Conservation (phyloP, 2,888 invertebrate species). For the Ochropleura plecta region DNA sequence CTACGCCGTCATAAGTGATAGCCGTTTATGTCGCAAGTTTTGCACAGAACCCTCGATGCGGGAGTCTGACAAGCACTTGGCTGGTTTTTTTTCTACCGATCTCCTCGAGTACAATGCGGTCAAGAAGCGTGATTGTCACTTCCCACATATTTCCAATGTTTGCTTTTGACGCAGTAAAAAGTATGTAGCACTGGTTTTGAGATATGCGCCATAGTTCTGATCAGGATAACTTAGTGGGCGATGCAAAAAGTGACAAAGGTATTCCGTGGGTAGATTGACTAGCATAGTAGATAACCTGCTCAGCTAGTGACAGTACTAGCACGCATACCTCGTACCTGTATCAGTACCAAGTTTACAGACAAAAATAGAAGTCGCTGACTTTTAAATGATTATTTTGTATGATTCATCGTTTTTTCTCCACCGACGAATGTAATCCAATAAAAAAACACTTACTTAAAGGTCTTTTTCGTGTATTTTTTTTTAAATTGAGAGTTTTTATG, state of each 20-base stretch:
- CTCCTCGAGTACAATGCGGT: slow-evolving; percentile 43
- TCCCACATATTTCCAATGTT: slow-evolving; percentile 36
- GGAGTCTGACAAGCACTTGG: neutral
- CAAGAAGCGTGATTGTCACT: slow-evolving; percentile 38
- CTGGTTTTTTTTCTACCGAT: slow-evolving; percentile 36
- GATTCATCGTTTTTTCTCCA: no score
- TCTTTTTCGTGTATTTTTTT: no score
- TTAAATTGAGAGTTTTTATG: no score
- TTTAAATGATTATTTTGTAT: no score
- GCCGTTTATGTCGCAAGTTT: no score
- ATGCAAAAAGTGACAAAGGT: neutral
- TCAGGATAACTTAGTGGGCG: neutral
- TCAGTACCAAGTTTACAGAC: no score
- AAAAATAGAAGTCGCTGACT: no score
- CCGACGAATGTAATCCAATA: no score
- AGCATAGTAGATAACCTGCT: neutral
- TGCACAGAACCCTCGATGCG: no score
- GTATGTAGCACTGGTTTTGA: neutral
- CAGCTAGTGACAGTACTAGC: neutral
- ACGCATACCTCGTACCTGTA: no score
- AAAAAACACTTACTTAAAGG: no score
- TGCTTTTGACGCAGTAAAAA: slow-evolving; percentile 13
- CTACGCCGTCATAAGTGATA: no score
- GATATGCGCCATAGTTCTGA: neutral
- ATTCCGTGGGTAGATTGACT: slow-evolving; percentile 12